These are phyloP conservation scores for Antrozous pallidus DNA, from an alignment of 2,797 vertebrate genomes.

Conservation along the genomic window DNA sequence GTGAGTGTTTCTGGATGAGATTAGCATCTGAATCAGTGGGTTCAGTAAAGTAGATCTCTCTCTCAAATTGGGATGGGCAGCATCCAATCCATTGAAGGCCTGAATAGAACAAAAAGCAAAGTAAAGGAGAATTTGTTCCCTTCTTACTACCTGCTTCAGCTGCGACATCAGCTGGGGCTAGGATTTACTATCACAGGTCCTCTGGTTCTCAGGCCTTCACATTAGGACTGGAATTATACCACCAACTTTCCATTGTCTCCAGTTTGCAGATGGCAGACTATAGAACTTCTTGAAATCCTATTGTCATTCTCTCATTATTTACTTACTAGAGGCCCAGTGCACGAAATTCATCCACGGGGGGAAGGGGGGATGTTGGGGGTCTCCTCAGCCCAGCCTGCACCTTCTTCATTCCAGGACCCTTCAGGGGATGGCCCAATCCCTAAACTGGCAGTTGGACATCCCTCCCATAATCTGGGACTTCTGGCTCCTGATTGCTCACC, in stretches of 20 bases:
- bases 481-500: too few species aligned
- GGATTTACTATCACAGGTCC: neutral
- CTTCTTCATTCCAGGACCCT: too few species aligned
- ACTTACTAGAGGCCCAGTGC: too few species aligned
- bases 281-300: neutral
- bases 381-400: too few species aligned
- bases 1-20: neutral
- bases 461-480: too few species aligned
- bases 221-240: neutral
- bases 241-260: neutral
- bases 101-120: neutral
- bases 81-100: neutral
- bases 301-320: neutral
- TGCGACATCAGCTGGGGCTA: neutral
- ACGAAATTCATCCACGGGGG: too few species aligned
- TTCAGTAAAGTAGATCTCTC: neutral
- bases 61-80: neutral
- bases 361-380: too few species aligned
- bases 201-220: neutral
- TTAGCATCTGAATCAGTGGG: neutral
- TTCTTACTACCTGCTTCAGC: neutral
- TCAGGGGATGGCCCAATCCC: too few species aligned
- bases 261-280: neutral
- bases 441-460: too few species aligned
- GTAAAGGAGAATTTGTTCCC: neutral